Evolutionary conservation across 2,113 vertebrate genomes (phyloP).

Genomic region (Bufo bufo): DNA sequence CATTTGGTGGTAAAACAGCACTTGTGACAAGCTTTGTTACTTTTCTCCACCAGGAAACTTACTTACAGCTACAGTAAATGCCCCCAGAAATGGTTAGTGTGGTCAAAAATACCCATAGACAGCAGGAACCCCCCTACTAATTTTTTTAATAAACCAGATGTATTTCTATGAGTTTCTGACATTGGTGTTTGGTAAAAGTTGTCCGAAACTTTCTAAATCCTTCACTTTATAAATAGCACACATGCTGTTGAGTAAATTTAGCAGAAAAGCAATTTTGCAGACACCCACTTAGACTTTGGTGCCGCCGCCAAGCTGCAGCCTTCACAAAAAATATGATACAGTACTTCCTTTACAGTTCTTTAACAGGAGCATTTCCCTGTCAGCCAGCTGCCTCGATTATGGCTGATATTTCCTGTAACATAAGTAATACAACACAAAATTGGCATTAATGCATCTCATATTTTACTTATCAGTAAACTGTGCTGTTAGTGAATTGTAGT

Average conservation of each 20-base stretch:
- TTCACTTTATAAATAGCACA: conserved; percentile 10
- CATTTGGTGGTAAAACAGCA: too few relatives aligned
- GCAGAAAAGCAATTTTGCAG: conserved; percentile 14
- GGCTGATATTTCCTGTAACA: conserved; percentile 6
- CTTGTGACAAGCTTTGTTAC: too few relatives aligned
- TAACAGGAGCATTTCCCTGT: conserved; percentile 5
- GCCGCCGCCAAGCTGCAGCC: conserved; percentile 16
- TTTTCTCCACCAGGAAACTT: too few relatives aligned
- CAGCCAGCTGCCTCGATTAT: not conserved
- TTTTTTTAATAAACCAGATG: not conserved
- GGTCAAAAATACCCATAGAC: not conserved
- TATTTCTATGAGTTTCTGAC: not conserved
- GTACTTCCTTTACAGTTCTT: not conserved
- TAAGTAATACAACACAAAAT: not conserved
- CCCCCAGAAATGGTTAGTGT: not conserved
- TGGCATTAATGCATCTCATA: conserved; percentile 2
- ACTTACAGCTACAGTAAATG: not conserved
- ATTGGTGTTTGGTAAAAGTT: not conserved
- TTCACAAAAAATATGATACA: conserved; percentile 12
- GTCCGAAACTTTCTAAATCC: not conserved
- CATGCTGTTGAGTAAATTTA: conserved; percentile 23
- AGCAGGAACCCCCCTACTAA: too few relatives aligned
- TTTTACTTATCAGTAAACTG: not conserved
- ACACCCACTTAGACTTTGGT: conserved; percentile 19
- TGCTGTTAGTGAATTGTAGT: not conserved